These are phyloP conservation scores for Synodontis membranacea DNA, from an alignment of 2,113 vertebrate genomes.

Conservation along the genomic window DNA sequence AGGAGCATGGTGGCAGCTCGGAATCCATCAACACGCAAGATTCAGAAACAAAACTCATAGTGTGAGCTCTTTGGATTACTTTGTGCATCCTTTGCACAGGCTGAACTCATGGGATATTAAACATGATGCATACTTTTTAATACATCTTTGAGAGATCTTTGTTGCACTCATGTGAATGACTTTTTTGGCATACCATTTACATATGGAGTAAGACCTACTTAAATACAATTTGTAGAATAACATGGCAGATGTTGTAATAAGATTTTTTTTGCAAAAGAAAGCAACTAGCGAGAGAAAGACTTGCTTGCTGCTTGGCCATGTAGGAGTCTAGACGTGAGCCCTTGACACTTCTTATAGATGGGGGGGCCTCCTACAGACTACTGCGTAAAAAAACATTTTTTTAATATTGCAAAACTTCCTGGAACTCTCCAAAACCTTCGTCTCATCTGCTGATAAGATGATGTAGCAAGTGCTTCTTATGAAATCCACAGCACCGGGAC, in stretches of 20 bases:
- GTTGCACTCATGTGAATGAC: background rate
- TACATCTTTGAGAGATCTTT: background rate
- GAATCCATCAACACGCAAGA: constrained; percentile 63
- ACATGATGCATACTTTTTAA: background rate
- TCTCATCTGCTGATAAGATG: background rate
- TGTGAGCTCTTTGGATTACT: constrained; percentile 51
- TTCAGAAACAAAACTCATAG: constrained; percentile 56
- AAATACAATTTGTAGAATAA: background rate
- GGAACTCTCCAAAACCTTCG: background rate
- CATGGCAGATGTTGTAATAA: background rate
- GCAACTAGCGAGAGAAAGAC: background rate
- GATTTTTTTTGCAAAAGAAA: background rate
- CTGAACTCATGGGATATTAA: background rate
- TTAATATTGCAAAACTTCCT: background rate
- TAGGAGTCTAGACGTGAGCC: background rate
- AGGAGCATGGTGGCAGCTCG: constrained; percentile 79
- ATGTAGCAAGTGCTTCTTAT: background rate
- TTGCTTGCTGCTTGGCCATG: background rate
- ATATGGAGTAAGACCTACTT: background rate
- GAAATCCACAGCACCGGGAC: background rate
- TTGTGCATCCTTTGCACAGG: background rate
- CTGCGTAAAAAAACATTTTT: constrained; percentile 4
- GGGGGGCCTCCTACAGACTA: constrained; percentile 27
- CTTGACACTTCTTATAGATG: constrained; percentile 12
- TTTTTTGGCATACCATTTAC: background rate